Percentiles rank a stretch among this genome's conserved stretches.
phyloP scores from a whole-genome alignment of 2,113 vertebrate species.

The Corythoichthys haematopterus region DNA sequence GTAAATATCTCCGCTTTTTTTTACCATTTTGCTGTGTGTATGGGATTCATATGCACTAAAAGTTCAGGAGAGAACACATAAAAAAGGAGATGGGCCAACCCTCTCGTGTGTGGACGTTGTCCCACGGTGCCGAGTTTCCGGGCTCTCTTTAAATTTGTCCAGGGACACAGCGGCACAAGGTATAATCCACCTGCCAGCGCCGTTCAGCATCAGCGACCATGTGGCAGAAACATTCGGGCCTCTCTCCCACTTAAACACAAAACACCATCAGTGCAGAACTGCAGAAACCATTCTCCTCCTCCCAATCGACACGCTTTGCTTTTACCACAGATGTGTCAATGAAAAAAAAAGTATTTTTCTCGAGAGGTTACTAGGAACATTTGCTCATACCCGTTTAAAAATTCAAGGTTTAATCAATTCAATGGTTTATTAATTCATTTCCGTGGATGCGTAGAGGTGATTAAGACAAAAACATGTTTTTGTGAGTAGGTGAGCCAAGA shows the following conservation, averaged over 20 bases:
- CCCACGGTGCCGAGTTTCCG: slow-evolving; percentile 55
- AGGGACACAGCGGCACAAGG: slow-evolving; percentile 67
- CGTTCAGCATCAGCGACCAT: slow-evolving; percentile 62
- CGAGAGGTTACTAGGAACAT: slow-evolving; percentile 5
- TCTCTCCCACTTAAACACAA: slow-evolving; percentile 66
- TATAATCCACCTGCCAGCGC: slow-evolving; percentile 76
- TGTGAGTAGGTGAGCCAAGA: slow-evolving; percentile 35
- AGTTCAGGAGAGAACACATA: not conserved
- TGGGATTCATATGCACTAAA: not conserved
- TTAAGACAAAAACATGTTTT: not conserved
- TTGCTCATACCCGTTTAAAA: too few species aligned
- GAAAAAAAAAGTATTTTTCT: slow-evolving; percentile 33
- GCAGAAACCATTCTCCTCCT: slow-evolving; percentile 48
- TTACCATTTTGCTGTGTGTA: not conserved
- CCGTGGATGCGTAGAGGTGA: too few species aligned
- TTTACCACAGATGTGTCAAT: slow-evolving; percentile 40
- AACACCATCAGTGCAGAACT: slow-evolving; percentile 70
- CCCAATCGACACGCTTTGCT: slow-evolving; percentile 35
- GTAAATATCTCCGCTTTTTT: too few species aligned
- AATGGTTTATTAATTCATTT: too few species aligned
- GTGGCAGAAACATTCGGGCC: slow-evolving; percentile 71
- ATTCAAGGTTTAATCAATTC: too few species aligned
- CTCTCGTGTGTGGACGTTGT: slow-evolving; percentile 14
- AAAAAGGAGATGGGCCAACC: not conserved
- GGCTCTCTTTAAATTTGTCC: slow-evolving; percentile 71